Percentiles rank a stretch among this genome's conserved stretches.
Evolutionary conservation across 2,888 invertebrate species (phyloP).

Genomic region (Chymomyza amoena): DNA sequence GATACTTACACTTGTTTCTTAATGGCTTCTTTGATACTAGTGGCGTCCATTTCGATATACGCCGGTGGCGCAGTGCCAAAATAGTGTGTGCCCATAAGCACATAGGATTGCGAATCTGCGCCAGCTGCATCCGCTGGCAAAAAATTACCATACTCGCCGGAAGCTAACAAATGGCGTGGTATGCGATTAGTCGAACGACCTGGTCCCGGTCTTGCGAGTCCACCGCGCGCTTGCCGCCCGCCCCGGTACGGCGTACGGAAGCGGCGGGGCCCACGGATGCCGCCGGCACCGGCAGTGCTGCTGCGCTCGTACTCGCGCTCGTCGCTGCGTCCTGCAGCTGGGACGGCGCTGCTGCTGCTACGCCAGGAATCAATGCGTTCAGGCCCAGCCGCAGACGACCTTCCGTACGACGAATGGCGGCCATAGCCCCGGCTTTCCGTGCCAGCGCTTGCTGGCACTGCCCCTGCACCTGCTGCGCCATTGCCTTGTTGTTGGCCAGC

Average conservation of each 20-base stretch:
- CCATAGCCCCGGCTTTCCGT: conserved; percentile 68
- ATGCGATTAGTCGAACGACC: conserved; percentile 77
- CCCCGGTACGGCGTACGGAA: conserved; percentile 77
- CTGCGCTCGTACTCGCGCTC: conserved; percentile 42
- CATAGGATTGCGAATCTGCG: conserved; percentile 74
- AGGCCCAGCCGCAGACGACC: conserved; percentile 62
- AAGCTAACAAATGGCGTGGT: conserved; percentile 78
- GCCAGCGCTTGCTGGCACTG: conserved; percentile 38
- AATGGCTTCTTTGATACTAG: conserved; percentile 89
- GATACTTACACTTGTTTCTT: conserved; percentile 93
- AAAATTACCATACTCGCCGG: conserved; percentile 74
- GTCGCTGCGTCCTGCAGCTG: conserved; percentile 41
- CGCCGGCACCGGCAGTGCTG: conserved; percentile 29
- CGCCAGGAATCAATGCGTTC: conserved; percentile 77
- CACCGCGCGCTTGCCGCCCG: conserved; percentile 76
- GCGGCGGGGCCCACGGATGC: conserved; percentile 74
- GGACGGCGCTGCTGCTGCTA: conserved; percentile 74
- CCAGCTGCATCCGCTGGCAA: conserved; percentile 75
- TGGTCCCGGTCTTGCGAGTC: conserved; percentile 79
- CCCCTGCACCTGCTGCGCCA: conserved; percentile 11
- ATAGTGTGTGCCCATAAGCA: conserved; percentile 79
- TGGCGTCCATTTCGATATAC: conserved; percentile 78
- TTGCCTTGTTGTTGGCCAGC: conserved; percentile 25
- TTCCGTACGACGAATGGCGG: conserved; percentile 56
- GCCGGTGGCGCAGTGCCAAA: conserved; percentile 77